Conservation (phyloP, 2,888 invertebrate genomes). For the Thereva unica region DNA sequence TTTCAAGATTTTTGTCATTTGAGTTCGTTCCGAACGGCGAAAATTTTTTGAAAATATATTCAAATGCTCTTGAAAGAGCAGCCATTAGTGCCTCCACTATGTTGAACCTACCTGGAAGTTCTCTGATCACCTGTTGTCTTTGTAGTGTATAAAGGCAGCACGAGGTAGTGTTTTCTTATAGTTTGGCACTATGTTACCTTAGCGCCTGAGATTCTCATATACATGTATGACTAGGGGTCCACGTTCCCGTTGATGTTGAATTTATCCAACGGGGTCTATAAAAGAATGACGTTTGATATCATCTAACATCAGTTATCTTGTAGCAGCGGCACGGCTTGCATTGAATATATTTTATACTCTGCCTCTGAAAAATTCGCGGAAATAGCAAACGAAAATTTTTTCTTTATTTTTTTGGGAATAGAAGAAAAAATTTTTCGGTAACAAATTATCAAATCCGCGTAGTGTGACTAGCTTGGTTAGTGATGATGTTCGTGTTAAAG, state of each 20-base stretch:
- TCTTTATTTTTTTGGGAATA: not conserved
- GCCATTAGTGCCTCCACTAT: slow-evolving; percentile 5
- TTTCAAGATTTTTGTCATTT: slow-evolving; percentile 22
- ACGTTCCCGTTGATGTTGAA: slow-evolving; percentile 34
- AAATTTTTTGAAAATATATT: not conserved
- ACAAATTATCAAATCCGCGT: too few species aligned
- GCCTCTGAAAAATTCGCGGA: not conserved
- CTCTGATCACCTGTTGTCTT: slow-evolving; percentile 19
- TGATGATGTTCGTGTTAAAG: slow-evolving; percentile 42
- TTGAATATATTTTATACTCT: slow-evolving; percentile 5
- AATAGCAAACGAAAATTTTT: slow-evolving; percentile 8
- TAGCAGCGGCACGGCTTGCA: slow-evolving; percentile 45
- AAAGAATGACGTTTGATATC: slow-evolving; percentile 55
- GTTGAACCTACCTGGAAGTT: not conserved
- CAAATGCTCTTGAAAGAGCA: slow-evolving; percentile 18
- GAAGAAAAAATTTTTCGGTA: too few species aligned
- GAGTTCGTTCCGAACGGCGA: not conserved
- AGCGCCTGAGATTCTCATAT: slow-evolving; percentile 16
- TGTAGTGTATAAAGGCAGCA: not conserved
- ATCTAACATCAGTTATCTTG: slow-evolving; percentile 62
- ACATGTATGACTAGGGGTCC: slow-evolving; percentile 21
- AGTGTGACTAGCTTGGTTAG: not conserved
- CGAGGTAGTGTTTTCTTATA: not conserved
- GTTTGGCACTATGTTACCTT: not conserved
- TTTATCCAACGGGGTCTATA: slow-evolving; percentile 49